Evolutionary conservation across 2,888 invertebrate genomes (phyloP).

Genomic region (Apotomis turbidana): DNA sequence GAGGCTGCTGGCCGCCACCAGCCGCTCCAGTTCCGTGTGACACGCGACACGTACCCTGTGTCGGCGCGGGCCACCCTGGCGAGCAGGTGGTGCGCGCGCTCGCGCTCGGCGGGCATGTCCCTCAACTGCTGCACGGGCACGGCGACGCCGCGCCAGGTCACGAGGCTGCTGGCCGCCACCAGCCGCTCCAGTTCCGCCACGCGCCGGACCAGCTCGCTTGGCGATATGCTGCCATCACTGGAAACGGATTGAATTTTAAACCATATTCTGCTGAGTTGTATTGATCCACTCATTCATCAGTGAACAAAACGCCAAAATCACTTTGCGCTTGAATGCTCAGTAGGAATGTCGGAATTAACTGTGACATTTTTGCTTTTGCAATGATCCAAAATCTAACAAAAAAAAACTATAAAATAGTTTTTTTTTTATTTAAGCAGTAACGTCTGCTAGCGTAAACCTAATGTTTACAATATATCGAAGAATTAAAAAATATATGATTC

Average conservation of each 20-base stretch:
- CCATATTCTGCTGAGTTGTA: slow-evolving; percentile 21
- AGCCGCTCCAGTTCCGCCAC: slow-evolving; percentile 69
- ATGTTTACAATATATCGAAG: too few relatives aligned
- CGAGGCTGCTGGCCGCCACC: slow-evolving; percentile 77
- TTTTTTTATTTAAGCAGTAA: too few relatives aligned
- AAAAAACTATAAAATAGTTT: too few relatives aligned
- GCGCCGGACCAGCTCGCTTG: not conserved
- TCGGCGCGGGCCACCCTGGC: not conserved
- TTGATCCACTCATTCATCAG: too few relatives aligned
- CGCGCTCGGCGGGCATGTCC: not conserved
- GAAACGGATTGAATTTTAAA: not conserved
- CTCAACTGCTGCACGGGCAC: not conserved
- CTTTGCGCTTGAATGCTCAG: too few relatives aligned
- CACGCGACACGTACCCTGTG: not conserved
- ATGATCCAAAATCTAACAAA: too few relatives aligned
- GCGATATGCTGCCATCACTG: slow-evolving; percentile 44
- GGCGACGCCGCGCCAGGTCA: slow-evolving; percentile 68
- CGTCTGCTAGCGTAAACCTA: too few relatives aligned
- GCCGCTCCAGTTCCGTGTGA: slow-evolving; percentile 57
- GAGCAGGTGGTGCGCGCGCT: not conserved
- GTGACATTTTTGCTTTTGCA: too few relatives aligned
- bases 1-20: slow-evolving; percentile 77
- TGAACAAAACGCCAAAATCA: too few relatives aligned
- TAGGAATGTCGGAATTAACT: too few relatives aligned
- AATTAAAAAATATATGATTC: too few relatives aligned